Percentiles rank a stretch among this genome's conserved stretches.
These are phyloP conservation scores for Lordiphosa stackelbergi DNA, from an alignment of 1,140 invertebrate species.

Conservation along the genomic window DNA sequence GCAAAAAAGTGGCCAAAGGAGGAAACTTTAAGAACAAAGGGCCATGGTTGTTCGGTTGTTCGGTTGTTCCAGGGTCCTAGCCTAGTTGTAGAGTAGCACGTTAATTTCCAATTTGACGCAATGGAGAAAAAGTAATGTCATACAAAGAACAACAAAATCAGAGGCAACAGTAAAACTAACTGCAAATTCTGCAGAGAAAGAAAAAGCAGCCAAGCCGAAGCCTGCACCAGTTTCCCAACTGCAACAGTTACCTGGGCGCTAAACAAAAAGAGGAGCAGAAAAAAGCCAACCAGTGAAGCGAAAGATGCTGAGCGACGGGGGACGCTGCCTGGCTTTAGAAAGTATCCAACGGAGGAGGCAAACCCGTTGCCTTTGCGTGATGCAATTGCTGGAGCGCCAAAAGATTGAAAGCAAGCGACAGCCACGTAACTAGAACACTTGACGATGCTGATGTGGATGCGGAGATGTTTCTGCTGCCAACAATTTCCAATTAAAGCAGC, in stretches of 20 bases:
- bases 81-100: conserved; percentile 50
- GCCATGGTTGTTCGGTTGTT: conserved; percentile 30
- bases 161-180: conserved; percentile 68
- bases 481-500: conserved; percentile 57
- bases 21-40: conserved; percentile 71
- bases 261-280: conserved; percentile 47
- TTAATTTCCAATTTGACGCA: conserved; percentile 70
- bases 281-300: conserved; percentile 44
- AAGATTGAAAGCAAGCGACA: conserved; percentile 73
- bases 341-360: conserved; percentile 55
- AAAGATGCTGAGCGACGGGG: conserved; percentile 17
- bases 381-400: conserved; percentile 73
- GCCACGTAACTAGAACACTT: conserved; percentile 75
- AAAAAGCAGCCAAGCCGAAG: conserved; percentile 29
- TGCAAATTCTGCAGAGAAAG: conserved; percentile 58
- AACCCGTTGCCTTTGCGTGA: conserved; percentile 69
- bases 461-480: conserved; percentile 19
- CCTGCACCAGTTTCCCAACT: conserved; percentile 71
- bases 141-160: conserved; percentile 50
- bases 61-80: conserved; percentile 32
- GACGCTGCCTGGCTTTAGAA: conserved; percentile 53
- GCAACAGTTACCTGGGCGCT: conserved; percentile 68
- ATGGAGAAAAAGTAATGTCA: conserved; percentile 47
- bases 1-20: conserved; percentile 30
- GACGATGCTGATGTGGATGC: conserved; percentile 50